Evolutionary conservation across 1,140 invertebrate genomes (phyloP).

Genomic region (Frieseomelitta varia): DNA sequence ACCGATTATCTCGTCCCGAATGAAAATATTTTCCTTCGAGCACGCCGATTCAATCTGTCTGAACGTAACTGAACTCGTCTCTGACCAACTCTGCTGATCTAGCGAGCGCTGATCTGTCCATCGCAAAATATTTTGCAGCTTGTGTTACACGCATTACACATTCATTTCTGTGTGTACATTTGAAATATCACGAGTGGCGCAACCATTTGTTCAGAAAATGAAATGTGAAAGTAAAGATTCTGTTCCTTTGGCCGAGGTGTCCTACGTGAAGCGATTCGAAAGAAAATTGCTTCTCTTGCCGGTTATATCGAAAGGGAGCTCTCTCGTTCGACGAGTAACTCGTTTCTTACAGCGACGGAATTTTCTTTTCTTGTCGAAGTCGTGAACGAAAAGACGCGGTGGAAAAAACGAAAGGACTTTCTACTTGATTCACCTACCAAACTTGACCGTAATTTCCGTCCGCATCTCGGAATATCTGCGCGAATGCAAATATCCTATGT

Average conservation of each 20-base stretch:
- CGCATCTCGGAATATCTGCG: slow-evolving; percentile 23
- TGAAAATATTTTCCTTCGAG: slow-evolving; percentile 19
- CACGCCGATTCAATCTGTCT: neutral
- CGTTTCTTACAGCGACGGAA: neutral
- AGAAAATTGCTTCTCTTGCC: neutral
- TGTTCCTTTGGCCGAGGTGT: neutral
- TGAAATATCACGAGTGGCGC: neutral
- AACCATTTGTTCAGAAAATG: neutral
- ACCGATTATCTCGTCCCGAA: neutral
- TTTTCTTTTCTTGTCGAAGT: neutral
- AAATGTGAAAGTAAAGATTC: neutral
- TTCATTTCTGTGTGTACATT: neutral
- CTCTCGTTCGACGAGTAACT: neutral
- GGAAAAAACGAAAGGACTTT: slow-evolving; percentile 30
- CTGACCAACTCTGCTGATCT: neutral
- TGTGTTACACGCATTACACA: neutral
- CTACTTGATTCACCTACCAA: slow-evolving; percentile 56
- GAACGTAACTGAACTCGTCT: neutral
- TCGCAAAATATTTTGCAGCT: neutral
- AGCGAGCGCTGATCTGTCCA: too few relatives aligned
- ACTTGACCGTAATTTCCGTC: slow-evolving; percentile 42
- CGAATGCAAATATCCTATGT: slow-evolving; percentile 37
- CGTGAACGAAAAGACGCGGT: neutral
- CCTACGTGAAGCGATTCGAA: neutral
- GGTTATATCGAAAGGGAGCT: neutral